These are phyloP conservation scores for Halictus rubicundus DNA, from an alignment of 1,140 invertebrate species.

Conservation along the genomic window DNA sequence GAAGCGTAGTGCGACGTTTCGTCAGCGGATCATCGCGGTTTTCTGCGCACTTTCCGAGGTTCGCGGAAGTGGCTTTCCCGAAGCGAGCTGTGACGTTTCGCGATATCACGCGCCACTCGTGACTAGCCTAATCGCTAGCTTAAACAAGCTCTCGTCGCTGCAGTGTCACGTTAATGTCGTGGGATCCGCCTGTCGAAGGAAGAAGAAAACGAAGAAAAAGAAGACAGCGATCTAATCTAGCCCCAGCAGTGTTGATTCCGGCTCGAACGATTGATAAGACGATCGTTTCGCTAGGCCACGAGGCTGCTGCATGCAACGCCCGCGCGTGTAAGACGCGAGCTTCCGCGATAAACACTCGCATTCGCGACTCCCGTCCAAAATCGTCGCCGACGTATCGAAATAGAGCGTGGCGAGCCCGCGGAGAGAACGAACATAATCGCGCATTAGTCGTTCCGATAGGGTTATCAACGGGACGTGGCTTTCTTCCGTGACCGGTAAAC, in stretches of 20 bases:
- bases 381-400: not conserved
- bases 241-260: not conserved
- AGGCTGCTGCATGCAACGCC: not conserved
- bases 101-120: not conserved
- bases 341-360: not conserved
- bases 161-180: not conserved
- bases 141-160: not conserved
- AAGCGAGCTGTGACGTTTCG: not conserved
- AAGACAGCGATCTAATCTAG: not conserved
- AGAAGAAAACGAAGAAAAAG: not conserved
- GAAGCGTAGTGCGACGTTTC: no score
- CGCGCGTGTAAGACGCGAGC: not conserved
- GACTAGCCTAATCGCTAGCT: not conserved
- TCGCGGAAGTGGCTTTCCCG: no score
- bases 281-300: slow-evolving; percentile 4
- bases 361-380: not conserved
- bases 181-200: not conserved
- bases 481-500: slow-evolving; percentile 1
- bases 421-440: not conserved
- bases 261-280: not conserved
- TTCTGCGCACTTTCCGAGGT: no score
- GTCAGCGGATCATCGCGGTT: no score
- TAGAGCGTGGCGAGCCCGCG: not conserved
- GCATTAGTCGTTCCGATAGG: not conserved
- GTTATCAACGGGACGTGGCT: slow-evolving; percentile 21